These are phyloP conservation scores for Pseudonaja textilis DNA, from an alignment of 2,113 vertebrate species.

Conservation along the genomic window DNA sequence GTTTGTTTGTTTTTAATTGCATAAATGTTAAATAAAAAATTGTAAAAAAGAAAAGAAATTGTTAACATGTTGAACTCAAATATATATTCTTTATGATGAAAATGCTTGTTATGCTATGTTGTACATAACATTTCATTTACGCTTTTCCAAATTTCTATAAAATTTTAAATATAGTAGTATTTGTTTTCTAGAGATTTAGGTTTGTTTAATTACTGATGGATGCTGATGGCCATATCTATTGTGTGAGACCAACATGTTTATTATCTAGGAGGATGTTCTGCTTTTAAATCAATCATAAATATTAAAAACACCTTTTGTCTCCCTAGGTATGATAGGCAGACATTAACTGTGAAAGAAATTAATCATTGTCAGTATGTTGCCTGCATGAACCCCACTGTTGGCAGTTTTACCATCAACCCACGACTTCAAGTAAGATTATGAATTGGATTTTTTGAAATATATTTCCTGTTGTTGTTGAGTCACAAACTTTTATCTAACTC, in stretches of 20 bases:
- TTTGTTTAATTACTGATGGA: background rate
- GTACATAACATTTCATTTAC: background rate
- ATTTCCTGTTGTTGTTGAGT: background rate
- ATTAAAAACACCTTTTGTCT: constrained; percentile 22
- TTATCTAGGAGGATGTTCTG: background rate
- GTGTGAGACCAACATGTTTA: background rate
- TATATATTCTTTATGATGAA: background rate
- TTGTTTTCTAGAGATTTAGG: background rate
- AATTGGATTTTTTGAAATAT: constrained; percentile 19
- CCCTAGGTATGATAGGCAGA: constrained; percentile 78
- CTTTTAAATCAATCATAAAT: background rate
- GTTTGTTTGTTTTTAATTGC: no score
- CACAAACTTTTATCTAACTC: background rate
- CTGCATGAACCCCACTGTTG: constrained; percentile 80
- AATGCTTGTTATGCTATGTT: background rate
- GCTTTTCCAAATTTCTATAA: background rate
- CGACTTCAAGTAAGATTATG: constrained; percentile 74
- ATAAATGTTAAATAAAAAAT: no score
- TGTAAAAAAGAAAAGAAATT: no score
- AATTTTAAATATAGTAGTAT: constrained; percentile 7
- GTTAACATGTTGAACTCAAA: background rate
- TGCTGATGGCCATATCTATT: background rate
- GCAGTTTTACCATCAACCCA: constrained; percentile 79
- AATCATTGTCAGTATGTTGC: constrained; percentile 76
- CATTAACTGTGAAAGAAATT: constrained; percentile 77